Conservation (phyloP, 2,113 vertebrate species). For the Spea bombifrons region DNA sequence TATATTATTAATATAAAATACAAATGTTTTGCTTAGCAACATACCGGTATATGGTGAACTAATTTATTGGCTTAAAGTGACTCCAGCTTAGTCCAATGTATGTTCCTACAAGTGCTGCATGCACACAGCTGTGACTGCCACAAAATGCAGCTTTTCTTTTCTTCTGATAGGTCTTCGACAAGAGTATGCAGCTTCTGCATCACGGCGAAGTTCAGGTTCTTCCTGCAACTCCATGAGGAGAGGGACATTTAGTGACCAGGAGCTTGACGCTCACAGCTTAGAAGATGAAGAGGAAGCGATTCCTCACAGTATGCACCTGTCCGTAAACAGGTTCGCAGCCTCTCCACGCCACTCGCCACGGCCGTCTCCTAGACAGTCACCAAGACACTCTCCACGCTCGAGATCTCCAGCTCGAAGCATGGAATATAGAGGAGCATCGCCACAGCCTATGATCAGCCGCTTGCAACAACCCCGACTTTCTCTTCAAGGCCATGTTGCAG, state of each 20-base stretch:
- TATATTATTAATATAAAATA: too few relatives aligned
- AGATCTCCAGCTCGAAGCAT: slow-evolving; percentile 89
- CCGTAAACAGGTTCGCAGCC: slow-evolving; percentile 86
- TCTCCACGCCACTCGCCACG: slow-evolving; percentile 91
- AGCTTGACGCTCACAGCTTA: slow-evolving; percentile 93
- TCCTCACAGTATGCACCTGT: slow-evolving; percentile 80
- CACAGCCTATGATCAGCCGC: slow-evolving; percentile 91
- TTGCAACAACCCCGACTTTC: slow-evolving; percentile 95
- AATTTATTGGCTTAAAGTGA: too few relatives aligned
- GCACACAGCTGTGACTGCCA: too few relatives aligned
- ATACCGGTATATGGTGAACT: too few relatives aligned
- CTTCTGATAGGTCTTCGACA: slow-evolving; percentile 83
- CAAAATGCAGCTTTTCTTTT: neutral
- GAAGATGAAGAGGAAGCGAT: slow-evolving; percentile 91
- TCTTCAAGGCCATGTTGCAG: slow-evolving; percentile 85
- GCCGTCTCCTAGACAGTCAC: slow-evolving; percentile 83
- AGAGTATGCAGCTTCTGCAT: slow-evolving; percentile 90
- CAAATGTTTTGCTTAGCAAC: too few relatives aligned
- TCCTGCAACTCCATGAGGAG: slow-evolving; percentile 92
- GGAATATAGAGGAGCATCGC: slow-evolving; percentile 84
- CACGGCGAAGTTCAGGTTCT: slow-evolving; percentile 93
- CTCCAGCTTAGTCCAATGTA: too few relatives aligned
- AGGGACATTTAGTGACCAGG: slow-evolving; percentile 94
- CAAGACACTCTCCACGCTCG: slow-evolving; percentile 89
- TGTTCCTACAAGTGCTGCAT: too few relatives aligned